Conservation (phyloP, 2,888 invertebrate genomes). For the Drosophila seclusa region DNA sequence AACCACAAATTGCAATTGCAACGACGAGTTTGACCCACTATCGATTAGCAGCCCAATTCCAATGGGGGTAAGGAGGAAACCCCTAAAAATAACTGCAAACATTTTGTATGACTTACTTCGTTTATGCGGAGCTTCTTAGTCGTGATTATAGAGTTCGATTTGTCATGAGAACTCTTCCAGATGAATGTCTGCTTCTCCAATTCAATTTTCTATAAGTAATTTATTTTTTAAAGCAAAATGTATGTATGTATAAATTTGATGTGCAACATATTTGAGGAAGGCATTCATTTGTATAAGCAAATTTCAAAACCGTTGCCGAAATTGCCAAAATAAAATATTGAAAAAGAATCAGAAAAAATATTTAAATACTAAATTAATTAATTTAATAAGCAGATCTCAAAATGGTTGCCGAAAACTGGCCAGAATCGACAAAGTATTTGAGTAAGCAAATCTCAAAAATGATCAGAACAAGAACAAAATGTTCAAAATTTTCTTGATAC, state of each 20-base stretch:
- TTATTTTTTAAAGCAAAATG: not conserved
- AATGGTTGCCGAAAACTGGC: not conserved
- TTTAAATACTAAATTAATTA: not conserved
- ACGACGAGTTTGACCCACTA: slow-evolving; percentile 11
- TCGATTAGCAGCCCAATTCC: slow-evolving; percentile 21
- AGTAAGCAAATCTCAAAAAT: not conserved
- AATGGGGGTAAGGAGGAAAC: not conserved
- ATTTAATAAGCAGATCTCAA: not conserved
- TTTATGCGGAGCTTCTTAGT: slow-evolving; percentile 20
- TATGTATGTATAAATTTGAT: not conserved
- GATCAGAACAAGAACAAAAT: not conserved
- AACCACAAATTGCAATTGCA: slow-evolving; percentile 23
- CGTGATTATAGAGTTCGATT: slow-evolving; percentile 12
- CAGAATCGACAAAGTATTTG: not conserved
- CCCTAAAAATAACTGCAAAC: not conserved
- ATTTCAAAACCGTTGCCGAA: not conserved
- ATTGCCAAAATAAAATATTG: not conserved
- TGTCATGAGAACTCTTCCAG: not conserved
- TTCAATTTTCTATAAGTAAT: not conserved
- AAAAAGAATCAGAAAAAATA: not conserved
- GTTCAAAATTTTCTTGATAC: not conserved
- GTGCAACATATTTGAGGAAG: not conserved
- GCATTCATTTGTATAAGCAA: not conserved
- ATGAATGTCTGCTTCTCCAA: not conserved
- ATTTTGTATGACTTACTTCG: not conserved